A percentile compares a stretch with the other conserved stretches of the same genome.
These are phyloP conservation scores for Achlya flavicornis DNA, from an alignment of 2,888 invertebrate genomes.

Conservation along the genomic window DNA sequence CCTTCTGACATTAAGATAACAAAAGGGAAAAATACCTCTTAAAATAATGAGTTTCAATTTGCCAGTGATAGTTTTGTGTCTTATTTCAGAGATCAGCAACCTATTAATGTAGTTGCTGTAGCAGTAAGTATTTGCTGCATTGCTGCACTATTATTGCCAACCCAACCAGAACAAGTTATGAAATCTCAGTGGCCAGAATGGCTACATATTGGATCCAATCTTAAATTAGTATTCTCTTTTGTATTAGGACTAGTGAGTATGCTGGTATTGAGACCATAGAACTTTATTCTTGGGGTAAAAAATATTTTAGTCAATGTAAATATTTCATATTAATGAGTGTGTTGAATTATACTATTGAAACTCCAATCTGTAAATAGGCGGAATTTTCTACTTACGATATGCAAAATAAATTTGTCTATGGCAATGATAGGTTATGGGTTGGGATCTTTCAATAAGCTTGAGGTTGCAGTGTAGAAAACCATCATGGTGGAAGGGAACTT, in stretches of 20 bases:
- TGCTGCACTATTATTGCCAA: constrained; percentile 88
- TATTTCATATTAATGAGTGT: no score
- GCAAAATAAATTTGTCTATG: background rate
- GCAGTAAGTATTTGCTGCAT: constrained; percentile 88
- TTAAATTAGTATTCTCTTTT: constrained; percentile 91
- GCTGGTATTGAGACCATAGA: constrained; percentile 80
- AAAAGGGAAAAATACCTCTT: no score
- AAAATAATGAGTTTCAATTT: no score
- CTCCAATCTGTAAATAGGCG: background rate
- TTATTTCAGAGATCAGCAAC: constrained; percentile 80
- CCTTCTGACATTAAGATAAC: no score
- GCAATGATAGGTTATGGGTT: no score
- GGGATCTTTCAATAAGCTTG: no score
- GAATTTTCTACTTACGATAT: background rate
- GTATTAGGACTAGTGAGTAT: constrained; percentile 86
- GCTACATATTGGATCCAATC: constrained; percentile 88
- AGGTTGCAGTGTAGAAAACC: no score
- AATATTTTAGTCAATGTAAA: constrained; percentile 7
- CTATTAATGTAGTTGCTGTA: constrained; percentile 86
- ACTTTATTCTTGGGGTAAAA: no score
- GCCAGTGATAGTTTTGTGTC: constrained; percentile 5
- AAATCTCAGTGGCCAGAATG: constrained; percentile 84
- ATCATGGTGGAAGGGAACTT: no score
- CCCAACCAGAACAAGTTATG: constrained; percentile 85
- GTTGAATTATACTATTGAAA: background rate